Conservation (phyloP, 2,888 invertebrate species). For the Eurytoma adleriae region DNA sequence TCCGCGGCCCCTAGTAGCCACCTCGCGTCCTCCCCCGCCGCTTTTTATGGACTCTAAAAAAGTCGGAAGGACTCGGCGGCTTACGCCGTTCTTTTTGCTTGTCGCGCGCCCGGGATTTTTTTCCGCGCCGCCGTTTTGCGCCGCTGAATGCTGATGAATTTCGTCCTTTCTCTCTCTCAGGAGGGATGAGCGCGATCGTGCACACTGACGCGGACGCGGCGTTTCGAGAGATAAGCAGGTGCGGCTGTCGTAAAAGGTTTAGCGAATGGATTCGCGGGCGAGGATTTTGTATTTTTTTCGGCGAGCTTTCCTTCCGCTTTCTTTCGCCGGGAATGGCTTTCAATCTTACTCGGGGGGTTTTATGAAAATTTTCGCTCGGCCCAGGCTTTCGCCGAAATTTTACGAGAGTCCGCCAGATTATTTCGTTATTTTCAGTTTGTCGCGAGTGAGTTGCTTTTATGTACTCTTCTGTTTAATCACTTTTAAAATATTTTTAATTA, state of each 20-base stretch:
- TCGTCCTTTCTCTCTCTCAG: not conserved
- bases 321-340: not conserved
- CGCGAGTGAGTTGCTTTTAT: too few species aligned
- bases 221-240: constrained; percentile 39
- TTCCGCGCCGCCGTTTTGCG: constrained; percentile 31
- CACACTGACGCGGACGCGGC: not conserved
- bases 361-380: too few species aligned
- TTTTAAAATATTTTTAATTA: too few species aligned
- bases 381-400: too few species aligned
- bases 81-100: not conserved
- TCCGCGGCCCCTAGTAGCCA: not conserved
- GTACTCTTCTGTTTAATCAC: too few species aligned
- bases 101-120: not conserved
- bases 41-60: constrained; percentile 49
- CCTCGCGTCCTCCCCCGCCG: not conserved
- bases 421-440: too few species aligned
- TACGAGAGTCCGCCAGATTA: too few species aligned
- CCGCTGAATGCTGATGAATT: constrained; percentile 52
- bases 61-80: not conserved
- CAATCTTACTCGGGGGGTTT: too few species aligned
- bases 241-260: constrained; percentile 48
- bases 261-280: constrained; percentile 41
- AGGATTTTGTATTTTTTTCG: constrained; percentile 13
- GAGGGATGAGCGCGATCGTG: not conserved
- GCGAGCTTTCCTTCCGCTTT: not conserved